Percentiles rank a stretch among this genome's conserved stretches.
phyloP scores from a whole-genome alignment of 2,888 invertebrate genomes.

The Pyralis farinalis region DNA sequence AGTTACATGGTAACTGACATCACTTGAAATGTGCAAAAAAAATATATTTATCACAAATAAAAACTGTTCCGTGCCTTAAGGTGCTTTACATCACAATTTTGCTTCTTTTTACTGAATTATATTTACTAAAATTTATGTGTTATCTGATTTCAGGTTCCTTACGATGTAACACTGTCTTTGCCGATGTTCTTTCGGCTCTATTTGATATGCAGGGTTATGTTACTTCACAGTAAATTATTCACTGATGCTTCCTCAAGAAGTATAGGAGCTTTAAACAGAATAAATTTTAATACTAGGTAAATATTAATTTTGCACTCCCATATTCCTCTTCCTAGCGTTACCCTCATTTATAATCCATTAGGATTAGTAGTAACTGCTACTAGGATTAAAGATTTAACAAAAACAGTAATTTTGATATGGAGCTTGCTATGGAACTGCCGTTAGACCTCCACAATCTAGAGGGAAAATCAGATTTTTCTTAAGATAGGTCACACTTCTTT shows the following conservation, averaged over 20 bases:
- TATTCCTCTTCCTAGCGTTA: too few relatives aligned
- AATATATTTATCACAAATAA: constrained; percentile 3
- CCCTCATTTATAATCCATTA: too few relatives aligned
- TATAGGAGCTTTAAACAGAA: constrained; percentile 98
- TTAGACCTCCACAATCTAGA: too few relatives aligned
- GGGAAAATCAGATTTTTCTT: too few relatives aligned
- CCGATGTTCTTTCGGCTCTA: constrained; percentile 99
- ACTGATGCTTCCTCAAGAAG: constrained; percentile 99
- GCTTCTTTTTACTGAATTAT: background rate
- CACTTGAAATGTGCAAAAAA: constrained; percentile 30
- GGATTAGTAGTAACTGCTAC: too few relatives aligned
- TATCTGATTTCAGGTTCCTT: constrained; percentile 85
- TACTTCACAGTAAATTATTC: constrained; percentile 99
- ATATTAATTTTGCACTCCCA: constrained; percentile 49
- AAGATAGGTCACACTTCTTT: too few relatives aligned
- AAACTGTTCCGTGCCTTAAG: constrained; percentile 23
- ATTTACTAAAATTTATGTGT: constrained; percentile 4
- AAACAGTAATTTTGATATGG: too few relatives aligned
- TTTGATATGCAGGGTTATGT: constrained; percentile 99
- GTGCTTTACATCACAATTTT: constrained; percentile 4
- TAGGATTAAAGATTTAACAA: too few relatives aligned
- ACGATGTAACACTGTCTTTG: constrained; percentile 98
- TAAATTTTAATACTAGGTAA: constrained; percentile 98
- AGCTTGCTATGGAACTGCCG: too few relatives aligned
- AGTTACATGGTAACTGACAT: constrained; percentile 21